Conservation (phyloP, 2,888 invertebrate species). For the Apamea crenata region DNA sequence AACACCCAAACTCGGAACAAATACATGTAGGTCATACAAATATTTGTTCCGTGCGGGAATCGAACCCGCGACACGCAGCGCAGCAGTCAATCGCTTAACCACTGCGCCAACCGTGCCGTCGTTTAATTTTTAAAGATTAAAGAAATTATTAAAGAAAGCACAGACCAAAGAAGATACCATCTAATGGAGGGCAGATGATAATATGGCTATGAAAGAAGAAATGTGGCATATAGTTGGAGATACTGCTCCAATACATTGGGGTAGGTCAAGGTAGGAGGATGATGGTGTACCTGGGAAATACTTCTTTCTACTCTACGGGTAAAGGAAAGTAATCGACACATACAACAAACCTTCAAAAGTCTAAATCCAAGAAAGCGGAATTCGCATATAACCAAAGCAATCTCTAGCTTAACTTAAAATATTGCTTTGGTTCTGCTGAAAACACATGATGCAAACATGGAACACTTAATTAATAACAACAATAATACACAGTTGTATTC, state of each 20-base stretch:
- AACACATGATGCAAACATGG: neutral
- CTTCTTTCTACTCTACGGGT: neutral
- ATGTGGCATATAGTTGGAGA: neutral
- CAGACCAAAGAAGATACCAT: neutral
- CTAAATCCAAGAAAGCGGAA: neutral
- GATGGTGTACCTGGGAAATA: neutral
- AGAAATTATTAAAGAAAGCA: no score
- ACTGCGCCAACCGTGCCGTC: no score
- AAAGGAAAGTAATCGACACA: neutral
- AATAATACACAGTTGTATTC: conserved; percentile 40
- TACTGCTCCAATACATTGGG: neutral
- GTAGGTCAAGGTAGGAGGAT: neutral
- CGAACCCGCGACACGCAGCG: no score
- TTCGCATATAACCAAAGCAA: neutral
- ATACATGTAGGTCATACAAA: no score
- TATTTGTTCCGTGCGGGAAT: no score
- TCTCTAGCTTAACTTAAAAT: neutral
- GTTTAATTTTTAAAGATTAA: no score
- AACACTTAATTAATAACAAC: conserved; percentile 42
- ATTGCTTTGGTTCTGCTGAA: neutral
- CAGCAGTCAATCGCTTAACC: no score
- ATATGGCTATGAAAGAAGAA: neutral
- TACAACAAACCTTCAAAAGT: neutral
- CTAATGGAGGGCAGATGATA: neutral
- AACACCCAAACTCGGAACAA: no score